Conservation (phyloP, 1,140 invertebrate species). For the Anagrus nilaparvatae region DNA sequence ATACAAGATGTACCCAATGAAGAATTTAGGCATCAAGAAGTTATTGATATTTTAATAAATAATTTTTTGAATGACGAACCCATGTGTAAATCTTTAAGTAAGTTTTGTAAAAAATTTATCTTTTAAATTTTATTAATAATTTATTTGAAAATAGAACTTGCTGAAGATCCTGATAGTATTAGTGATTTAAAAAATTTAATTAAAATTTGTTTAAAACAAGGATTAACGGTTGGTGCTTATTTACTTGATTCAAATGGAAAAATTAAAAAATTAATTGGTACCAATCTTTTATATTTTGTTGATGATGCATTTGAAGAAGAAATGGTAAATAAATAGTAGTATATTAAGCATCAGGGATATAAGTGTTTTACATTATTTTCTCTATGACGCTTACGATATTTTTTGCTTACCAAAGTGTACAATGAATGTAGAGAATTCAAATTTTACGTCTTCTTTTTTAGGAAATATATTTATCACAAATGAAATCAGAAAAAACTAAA, state of each 20-base stretch:
- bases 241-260: slow-evolving; percentile 18
- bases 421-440: too few species aligned
- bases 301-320: background rate
- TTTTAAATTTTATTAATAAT: background rate
- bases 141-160: slow-evolving; percentile 19
- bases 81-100: slow-evolving; percentile 21
- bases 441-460: too few species aligned
- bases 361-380: too few species aligned
- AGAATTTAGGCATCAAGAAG: slow-evolving; percentile 29
- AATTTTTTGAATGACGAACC: slow-evolving; percentile 30
- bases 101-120: slow-evolving; percentile 15
- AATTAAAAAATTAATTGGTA: slow-evolving; percentile 27
- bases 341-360: too few species aligned
- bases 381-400: too few species aligned
- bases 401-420: too few species aligned
- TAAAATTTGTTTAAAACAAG: slow-evolving; percentile 20
- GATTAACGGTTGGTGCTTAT: slow-evolving; percentile 25
- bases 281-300: slow-evolving; percentile 22
- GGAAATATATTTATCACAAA: background rate
- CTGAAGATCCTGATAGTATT: slow-evolving; percentile 19
- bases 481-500: slow-evolving; percentile 3
- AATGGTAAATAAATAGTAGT: background rate
- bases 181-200: slow-evolving; percentile 20
- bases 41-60: slow-evolving; percentile 26
- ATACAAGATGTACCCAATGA: slow-evolving; percentile 32